Evolutionary conservation across 2,113 vertebrate genomes (phyloP), one percentile per base, ranked within the genome.

Genomic region (Oxygymnocypris stewartii): DNA sequence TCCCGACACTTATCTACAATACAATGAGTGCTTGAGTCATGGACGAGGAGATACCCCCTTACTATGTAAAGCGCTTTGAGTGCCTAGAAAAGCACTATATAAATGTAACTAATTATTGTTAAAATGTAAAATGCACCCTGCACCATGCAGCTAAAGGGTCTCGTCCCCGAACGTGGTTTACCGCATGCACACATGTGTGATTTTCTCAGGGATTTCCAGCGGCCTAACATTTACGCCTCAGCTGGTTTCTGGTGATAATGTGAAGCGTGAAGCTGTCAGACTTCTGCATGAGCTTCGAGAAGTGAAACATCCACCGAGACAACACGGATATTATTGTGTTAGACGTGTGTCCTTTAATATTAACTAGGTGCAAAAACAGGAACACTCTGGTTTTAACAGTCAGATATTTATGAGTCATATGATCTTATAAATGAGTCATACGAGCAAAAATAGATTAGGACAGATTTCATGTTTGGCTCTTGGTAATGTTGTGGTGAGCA

Each of bases 371-470:
- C 4, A 59, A 35, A n/a, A 61, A 80, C 35, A n/a, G n/a, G n/a
- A 67, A 37, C 47, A n/a, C 47, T 40, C n/a, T 40, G 54, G 35
- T 79, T 79, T 54, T 23, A 57, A 80, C n/a, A 25, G 23, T 73
- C 40, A 87, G 67, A 63, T 25, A 18, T 42, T 63, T 78, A 82
- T 42, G 78, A 87, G 25, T 81, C 25, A 35, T 16, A 23, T 74
- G 25, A 65, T 61, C 51, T 4, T n/a, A 73, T 20, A 83, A 23
- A 86, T 79, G 73, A 79, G 73, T 83, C 79, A 76, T 28, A 35
- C 5, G 23, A 51, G 25, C 31, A 37, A 44, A 35, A 69, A 23
- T 18, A 9, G n/a, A n/a, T n/a, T n/a, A n/a, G n/a, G n/a, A n/a
- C n/a, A n/a, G n/a, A n/a, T n/a, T n/a, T n/a, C n/a, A n/a, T n/a